Conservation (phyloP, 2,888 invertebrate genomes). For the Mantis religiosa region DNA sequence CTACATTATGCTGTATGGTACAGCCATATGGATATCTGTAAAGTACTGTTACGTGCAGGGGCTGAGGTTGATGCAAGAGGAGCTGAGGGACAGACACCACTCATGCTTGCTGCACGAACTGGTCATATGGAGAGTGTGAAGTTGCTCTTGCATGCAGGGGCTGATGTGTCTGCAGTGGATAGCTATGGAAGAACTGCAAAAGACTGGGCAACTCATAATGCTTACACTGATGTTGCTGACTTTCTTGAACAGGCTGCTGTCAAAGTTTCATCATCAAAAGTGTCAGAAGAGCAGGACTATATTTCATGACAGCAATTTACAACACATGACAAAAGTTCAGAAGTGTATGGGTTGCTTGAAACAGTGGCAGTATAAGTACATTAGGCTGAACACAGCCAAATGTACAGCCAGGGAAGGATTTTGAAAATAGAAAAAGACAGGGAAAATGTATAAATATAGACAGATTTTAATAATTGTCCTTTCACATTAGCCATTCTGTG, state of each 20-base stretch:
- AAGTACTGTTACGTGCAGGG: neutral
- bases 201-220: neutral
- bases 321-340: too few relatives aligned
- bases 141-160: neutral
- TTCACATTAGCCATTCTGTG: too few relatives aligned
- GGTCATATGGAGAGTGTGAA: slow-evolving; percentile 1
- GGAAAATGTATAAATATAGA: too few relatives aligned
- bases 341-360: too few relatives aligned
- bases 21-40: neutral
- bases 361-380: too few relatives aligned
- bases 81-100: neutral
- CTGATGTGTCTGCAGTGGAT: neutral
- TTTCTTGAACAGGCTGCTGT: neutral
- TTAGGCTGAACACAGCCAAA: too few relatives aligned
- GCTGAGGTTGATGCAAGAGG: neutral
- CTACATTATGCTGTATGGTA: slow-evolving; percentile 6
- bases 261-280: neutral
- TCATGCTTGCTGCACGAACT: neutral
- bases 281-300: neutral
- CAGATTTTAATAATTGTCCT: too few relatives aligned
- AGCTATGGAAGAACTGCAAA: neutral
- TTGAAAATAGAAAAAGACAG: too few relatives aligned
- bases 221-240: neutral
- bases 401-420: too few relatives aligned
- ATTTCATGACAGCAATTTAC: neutral